phyloP scores from a whole-genome alignment of 2,113 vertebrate genomes.

The Condylura cristata region DNA sequence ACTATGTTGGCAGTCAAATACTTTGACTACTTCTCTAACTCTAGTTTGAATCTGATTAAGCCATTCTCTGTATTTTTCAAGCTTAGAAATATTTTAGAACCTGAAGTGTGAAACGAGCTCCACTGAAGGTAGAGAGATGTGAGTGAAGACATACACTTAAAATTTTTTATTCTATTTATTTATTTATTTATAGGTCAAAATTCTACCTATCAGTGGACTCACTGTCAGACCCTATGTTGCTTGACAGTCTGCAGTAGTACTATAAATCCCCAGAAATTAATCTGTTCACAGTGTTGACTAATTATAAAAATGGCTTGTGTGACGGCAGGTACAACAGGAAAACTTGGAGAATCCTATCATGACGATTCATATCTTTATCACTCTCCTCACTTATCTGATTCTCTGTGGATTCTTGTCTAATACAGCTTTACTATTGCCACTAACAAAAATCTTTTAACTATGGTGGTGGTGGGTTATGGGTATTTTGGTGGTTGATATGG shows the following conservation, averaged over 20 bases:
- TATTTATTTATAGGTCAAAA: not conserved
- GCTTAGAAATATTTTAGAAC: slow-evolving; percentile 13
- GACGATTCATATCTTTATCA: not conserved
- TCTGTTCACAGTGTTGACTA: not conserved
- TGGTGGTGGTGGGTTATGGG: too few relatives aligned
- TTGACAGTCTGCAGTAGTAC: not conserved
- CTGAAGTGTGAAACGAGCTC: not conserved
- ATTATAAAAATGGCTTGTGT: not conserved
- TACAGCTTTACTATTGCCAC: not conserved
- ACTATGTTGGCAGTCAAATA: not conserved
- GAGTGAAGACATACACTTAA: not conserved
- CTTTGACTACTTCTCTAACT: not conserved
- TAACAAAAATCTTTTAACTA: not conserved
- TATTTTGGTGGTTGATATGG: too few relatives aligned
- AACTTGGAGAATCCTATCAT: not conserved
- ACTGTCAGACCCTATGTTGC: not conserved
- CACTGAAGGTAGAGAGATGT: not conserved
- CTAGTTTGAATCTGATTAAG: not conserved
- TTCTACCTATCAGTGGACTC: not conserved
- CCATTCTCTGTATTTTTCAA: not conserved
- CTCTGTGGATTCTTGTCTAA: not conserved
- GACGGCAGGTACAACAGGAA: not conserved
- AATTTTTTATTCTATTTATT: too few relatives aligned
- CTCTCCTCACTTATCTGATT: not conserved
- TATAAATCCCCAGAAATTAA: not conserved